Percentiles rank a stretch among this genome's conserved stretches.
These are phyloP conservation scores for Drosophila formosana DNA, from an alignment of 2,888 invertebrate genomes.

Conservation along the genomic window DNA sequence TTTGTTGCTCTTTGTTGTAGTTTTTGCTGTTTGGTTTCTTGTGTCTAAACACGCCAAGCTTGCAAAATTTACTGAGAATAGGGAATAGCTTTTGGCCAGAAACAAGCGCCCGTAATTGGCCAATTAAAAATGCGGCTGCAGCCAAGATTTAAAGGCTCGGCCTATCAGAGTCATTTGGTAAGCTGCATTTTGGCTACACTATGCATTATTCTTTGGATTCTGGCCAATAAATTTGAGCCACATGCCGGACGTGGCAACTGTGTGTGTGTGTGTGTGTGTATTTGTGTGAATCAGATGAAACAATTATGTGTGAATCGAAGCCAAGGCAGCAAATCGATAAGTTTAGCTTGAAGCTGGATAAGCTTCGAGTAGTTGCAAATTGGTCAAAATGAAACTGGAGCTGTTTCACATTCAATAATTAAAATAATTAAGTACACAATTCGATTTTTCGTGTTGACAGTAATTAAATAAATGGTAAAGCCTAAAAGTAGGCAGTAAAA, in stretches of 20 bases:
- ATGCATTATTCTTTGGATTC: slow-evolving; percentile 18
- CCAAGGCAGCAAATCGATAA: slow-evolving; percentile 17
- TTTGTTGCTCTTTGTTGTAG: slow-evolving; percentile 30
- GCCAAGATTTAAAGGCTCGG: slow-evolving; percentile 29
- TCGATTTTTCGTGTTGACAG: no score
- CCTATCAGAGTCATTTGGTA: slow-evolving; percentile 31
- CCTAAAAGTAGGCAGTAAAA: no score
- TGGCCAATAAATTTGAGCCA: slow-evolving; percentile 46
- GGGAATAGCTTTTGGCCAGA: slow-evolving; percentile 56
- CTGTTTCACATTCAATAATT: no score
- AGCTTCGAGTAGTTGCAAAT: neutral
- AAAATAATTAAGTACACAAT: no score
- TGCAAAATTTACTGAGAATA: slow-evolving; percentile 56
- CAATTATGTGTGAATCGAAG: slow-evolving; percentile 13
- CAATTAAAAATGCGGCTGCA: slow-evolving; percentile 65
- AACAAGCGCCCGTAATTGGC: slow-evolving; percentile 62
- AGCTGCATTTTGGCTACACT: slow-evolving; percentile 17
- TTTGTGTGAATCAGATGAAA: slow-evolving; percentile 2
- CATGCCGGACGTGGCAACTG: slow-evolving; percentile 10
- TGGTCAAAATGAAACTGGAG: neutral
- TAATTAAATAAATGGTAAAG: no score
- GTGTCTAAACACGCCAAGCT: slow-evolving; percentile 62
- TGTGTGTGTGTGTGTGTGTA: neutral
- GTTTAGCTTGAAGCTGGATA: neutral
- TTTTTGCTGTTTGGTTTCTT: slow-evolving; percentile 43